Percentiles rank a stretch among this genome's conserved stretches.
Conservation (phyloP, 2,888 invertebrate species). For the Himalopsyche tibetana region DNA sequence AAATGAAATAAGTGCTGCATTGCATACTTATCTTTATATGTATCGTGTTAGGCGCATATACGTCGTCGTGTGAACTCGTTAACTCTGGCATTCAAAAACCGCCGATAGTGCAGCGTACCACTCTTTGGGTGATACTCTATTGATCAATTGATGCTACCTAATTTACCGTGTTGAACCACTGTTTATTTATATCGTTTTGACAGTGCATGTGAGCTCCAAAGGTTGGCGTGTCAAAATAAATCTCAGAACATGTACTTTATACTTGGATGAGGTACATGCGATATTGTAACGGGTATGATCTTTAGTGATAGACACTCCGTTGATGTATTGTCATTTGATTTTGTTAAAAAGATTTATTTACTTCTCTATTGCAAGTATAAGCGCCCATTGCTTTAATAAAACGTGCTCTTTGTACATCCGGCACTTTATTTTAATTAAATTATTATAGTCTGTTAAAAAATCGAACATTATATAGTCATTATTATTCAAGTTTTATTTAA, state of each 20-base stretch:
- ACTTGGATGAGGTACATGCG: not conserved
- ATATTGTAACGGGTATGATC: too few species aligned
- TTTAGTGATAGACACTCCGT: too few species aligned
- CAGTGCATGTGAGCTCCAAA: not conserved
- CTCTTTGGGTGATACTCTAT: conserved; percentile 37
- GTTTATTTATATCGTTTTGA: not conserved
- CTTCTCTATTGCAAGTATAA: too few species aligned
- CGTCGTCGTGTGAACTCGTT: not conserved
- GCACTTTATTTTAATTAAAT: conserved; percentile 9
- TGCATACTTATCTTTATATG: not conserved
- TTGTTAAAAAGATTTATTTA: too few species aligned
- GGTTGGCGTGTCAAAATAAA: not conserved
- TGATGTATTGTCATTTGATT: too few species aligned
- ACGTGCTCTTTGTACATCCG: conserved; percentile 1
- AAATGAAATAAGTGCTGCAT: not conserved
- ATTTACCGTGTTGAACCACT: not conserved
- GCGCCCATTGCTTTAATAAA: not conserved
- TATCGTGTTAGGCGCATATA: not conserved
- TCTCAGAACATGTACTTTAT: not conserved
- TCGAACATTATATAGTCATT: not conserved
- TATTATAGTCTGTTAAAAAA: not conserved
- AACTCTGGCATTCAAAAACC: conserved; percentile 14
- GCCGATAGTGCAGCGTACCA: conserved; percentile 24
- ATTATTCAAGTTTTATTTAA: conserved; percentile 9
- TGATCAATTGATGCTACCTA: conserved; percentile 1